Evolutionary conservation across 53 echinoderm and acorn worm genomes (phyloP).

Genomic region (Apostichopus leukothele): DNA sequence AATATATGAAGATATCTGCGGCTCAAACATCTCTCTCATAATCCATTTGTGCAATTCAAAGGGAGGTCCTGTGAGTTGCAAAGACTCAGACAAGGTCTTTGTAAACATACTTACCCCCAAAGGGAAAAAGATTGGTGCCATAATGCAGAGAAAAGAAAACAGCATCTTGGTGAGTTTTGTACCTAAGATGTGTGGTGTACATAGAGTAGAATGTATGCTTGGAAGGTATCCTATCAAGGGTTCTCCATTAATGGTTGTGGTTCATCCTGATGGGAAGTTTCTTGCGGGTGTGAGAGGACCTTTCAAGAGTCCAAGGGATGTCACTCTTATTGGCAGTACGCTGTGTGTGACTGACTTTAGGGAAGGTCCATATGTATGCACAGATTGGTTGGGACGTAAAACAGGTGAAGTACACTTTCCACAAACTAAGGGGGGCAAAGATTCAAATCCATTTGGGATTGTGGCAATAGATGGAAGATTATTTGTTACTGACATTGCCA

Average conservation of each 20-base stretch:
- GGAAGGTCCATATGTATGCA: neutral
- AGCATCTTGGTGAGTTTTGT: conserved; percentile 40
- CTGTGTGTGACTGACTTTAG: conserved; percentile 29
- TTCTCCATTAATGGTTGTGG: conserved; percentile 29
- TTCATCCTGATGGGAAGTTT: conserved; percentile 32
- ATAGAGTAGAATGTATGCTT: conserved; percentile 7
- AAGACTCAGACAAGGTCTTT: conserved; percentile 6
- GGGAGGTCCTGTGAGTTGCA: neutral
- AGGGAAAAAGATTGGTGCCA: conserved; percentile 30
- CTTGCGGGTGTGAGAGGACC: neutral
- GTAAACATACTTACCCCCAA: conserved; percentile 6
- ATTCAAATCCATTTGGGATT: conserved; percentile 27
- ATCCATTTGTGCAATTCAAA: neutral
- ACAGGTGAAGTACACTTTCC: neutral
- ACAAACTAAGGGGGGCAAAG: conserved; percentile 1
- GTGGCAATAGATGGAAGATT: neutral
- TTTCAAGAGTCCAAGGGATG: conserved; percentile 34
- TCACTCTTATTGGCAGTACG: neutral
- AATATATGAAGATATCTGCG: conserved; percentile 11
- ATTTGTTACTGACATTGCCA: conserved; percentile 13
- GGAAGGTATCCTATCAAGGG: conserved; percentile 25
- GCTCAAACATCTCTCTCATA: neutral
- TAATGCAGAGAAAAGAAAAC: conserved; percentile 17
- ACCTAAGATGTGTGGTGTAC: conserved; percentile 37
- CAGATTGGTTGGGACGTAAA: conserved; percentile 30